Evolutionary conservation across 2,113 vertebrate species (phyloP).

Genomic region (Condylura cristata): DNA sequence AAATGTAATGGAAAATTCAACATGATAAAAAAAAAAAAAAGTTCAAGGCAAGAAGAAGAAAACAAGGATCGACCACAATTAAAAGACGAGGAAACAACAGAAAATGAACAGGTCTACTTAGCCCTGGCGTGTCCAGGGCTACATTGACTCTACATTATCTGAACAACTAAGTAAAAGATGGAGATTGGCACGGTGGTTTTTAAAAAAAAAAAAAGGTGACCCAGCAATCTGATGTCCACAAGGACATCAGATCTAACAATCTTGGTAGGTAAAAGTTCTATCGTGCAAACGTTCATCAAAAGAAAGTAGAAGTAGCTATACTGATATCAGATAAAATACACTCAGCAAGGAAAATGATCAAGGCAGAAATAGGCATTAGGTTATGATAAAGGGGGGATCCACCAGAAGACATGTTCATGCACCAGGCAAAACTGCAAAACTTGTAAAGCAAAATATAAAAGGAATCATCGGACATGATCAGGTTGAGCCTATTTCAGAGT

Average conservation of each 20-base stretch:
- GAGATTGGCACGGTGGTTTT: background rate
- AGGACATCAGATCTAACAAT: background rate
- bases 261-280: background rate
- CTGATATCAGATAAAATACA: background rate
- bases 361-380: background rate
- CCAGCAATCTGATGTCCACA: background rate
- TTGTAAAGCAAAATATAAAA: background rate
- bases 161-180: conserved; percentile 1
- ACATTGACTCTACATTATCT: conserved; percentile 34
- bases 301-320: background rate
- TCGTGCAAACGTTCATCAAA: background rate
- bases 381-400: background rate
- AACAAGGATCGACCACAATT: background rate
- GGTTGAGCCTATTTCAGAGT: background rate
- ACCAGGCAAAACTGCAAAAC: background rate
- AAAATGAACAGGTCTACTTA: background rate
- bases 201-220: background rate
- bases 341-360: background rate
- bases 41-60: background rate
- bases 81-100: background rate
- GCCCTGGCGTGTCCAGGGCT: background rate
- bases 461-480: background rate
- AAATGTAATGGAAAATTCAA: conserved; percentile 19
- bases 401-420: background rate
- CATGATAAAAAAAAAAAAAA: conserved; percentile 20